Evolutionary conservation across 2,113 vertebrate genomes (phyloP).

Genomic region (Monopterus albus): DNA sequence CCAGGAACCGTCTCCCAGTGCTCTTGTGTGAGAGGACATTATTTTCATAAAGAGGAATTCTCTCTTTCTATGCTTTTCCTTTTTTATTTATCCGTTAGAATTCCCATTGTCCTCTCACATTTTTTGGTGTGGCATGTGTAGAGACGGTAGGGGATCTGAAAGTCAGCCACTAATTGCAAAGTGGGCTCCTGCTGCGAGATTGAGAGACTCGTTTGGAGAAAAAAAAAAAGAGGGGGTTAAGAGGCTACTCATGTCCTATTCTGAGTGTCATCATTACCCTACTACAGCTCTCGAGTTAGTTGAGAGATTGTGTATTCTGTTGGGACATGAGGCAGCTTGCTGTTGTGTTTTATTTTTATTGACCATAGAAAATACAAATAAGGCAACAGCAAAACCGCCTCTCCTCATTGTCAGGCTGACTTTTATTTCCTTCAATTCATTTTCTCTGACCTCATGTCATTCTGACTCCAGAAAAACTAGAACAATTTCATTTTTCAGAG

Average conservation of each 20-base stretch:
- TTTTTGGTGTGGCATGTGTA: conserved; percentile 22
- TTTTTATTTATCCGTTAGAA: conserved; percentile 38
- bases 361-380: conserved; percentile 5
- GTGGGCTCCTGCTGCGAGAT: conserved; percentile 50
- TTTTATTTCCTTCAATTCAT: background rate
- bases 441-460: conserved; percentile 16
- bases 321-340: conserved; percentile 11
- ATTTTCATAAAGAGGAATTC: conserved; percentile 47
- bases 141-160: conserved; percentile 44
- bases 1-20: conserved; percentile 49
- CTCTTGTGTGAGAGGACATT: conserved; percentile 40
- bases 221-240: conserved; percentile 36
- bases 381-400: background rate
- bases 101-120: conserved; percentile 43
- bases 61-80: conserved; percentile 37
- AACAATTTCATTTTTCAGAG: background rate
- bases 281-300: conserved; percentile 7
- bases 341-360: conserved; percentile 33
- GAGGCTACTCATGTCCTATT: conserved; percentile 26
- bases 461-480: background rate
- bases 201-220: conserved; percentile 65
- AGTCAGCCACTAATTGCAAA: conserved; percentile 66
- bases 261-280: conserved; percentile 27
- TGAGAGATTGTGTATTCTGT: background rate
- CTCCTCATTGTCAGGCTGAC: background rate